phyloP scores from a whole-genome alignment of 2,113 vertebrate genomes.

The Labeo rohita region DNA sequence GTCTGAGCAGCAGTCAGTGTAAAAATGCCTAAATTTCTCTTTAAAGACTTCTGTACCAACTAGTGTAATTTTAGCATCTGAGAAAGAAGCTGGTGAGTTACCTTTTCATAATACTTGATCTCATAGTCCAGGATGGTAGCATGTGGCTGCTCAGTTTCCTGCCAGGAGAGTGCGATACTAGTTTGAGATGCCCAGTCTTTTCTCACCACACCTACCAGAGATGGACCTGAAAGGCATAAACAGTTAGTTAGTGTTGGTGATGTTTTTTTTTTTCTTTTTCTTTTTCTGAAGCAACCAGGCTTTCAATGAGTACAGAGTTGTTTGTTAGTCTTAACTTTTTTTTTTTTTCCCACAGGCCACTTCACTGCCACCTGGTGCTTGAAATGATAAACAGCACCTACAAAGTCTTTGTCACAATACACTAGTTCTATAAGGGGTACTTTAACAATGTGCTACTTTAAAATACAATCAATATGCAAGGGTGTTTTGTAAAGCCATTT shows the following conservation, averaged over 20 bases:
- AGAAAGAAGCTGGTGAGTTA: slow-evolving; percentile 56
- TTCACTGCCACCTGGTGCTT: background rate
- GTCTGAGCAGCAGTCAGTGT: background rate
- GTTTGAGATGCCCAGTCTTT: slow-evolving; percentile 95
- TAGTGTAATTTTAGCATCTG: background rate
- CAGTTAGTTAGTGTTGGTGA: background rate
- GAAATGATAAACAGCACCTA: background rate
- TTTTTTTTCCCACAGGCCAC: background rate
- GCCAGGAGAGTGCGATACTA: slow-evolving; percentile 98
- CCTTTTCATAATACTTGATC: slow-evolving; percentile 99
- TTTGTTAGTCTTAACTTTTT: background rate
- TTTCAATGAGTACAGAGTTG: background rate
- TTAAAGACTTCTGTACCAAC: too few species aligned
- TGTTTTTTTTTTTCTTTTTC: too few species aligned
- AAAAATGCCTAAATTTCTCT: too few species aligned
- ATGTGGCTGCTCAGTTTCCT: slow-evolving; percentile 87
- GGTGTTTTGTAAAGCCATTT: background rate
- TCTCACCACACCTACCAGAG: slow-evolving; percentile 90
- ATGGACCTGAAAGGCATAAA: slow-evolving; percentile 80
- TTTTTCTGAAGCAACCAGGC: background rate
- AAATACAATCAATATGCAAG: background rate
- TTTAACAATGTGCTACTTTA: background rate
- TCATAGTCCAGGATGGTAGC: slow-evolving; percentile 95
- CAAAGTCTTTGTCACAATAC: background rate
- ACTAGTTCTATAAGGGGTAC: too few species aligned